These are phyloP conservation scores for Lerema accius DNA, from an alignment of 1,140 invertebrate genomes.

Conservation along the genomic window DNA sequence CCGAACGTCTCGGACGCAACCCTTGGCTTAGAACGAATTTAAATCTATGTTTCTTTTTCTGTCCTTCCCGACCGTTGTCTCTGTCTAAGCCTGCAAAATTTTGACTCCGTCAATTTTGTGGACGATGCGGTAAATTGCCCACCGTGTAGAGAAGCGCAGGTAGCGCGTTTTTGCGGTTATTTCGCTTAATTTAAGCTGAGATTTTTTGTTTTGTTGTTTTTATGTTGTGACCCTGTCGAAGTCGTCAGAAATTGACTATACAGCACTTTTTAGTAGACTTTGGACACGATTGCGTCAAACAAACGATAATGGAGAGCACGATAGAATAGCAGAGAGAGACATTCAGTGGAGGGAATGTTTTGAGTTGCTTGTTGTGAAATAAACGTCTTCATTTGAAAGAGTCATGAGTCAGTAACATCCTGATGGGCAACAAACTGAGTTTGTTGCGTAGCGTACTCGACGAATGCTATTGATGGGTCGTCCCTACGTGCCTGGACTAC, in stretches of 20 bases:
- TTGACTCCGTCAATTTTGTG: slow-evolving; percentile 51
- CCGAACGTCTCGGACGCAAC: slow-evolving; percentile 69
- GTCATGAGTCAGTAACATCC: neutral
- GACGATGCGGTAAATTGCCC: slow-evolving; percentile 51
- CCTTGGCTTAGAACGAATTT: slow-evolving; percentile 57
- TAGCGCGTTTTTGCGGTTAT: slow-evolving; percentile 71
- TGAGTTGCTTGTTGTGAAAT: neutral
- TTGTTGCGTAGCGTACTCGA: too few species aligned
- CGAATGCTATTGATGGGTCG: neutral
- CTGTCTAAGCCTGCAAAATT: slow-evolving; percentile 39
- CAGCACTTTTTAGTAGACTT: too few species aligned
- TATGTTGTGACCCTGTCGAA: slow-evolving; percentile 54
- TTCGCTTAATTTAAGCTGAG: slow-evolving; percentile 61
- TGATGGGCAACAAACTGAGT: neutral
- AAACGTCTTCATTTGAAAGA: slow-evolving; percentile 4
- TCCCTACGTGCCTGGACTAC: slow-evolving; percentile 42
- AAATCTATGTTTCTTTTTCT: slow-evolving; percentile 45
- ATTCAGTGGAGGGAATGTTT: slow-evolving; percentile 41
- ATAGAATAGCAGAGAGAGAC: too few species aligned
- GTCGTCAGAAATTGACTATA: too few species aligned
- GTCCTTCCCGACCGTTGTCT: slow-evolving; percentile 52
- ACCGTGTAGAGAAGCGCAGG: slow-evolving; percentile 59
- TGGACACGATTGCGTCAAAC: too few species aligned
- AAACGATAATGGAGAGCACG: too few species aligned
- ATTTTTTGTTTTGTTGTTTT: slow-evolving; percentile 56